Conservation (phyloP, 2,888 invertebrate species). For the Balanococcus diminutus region DNA sequence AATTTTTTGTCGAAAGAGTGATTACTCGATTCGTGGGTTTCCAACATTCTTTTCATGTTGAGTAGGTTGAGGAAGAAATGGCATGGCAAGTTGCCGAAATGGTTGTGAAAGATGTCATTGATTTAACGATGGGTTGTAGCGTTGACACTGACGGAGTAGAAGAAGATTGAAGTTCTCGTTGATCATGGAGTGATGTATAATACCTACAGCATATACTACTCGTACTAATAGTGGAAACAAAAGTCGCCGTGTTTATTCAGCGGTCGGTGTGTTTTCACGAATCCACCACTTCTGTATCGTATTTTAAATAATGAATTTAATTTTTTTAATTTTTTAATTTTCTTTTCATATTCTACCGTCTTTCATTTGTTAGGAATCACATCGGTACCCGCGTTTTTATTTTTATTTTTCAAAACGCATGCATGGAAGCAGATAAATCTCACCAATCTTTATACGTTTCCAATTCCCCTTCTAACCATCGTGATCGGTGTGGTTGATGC, state of each 20-base stretch:
- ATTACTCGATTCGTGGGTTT: not conserved
- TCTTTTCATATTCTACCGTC: not conserved
- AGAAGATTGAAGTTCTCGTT: conserved; percentile 41
- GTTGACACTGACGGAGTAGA: conserved; percentile 50
- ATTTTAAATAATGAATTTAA: not conserved
- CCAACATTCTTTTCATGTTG: conserved; percentile 39
- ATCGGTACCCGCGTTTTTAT: no score
- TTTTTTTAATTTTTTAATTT: not conserved
- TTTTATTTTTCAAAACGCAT: no score
- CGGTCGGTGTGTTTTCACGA: not conserved
- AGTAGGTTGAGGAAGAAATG: conserved; percentile 85
- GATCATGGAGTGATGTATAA: not conserved
- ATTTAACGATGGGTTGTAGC: conserved; percentile 71
- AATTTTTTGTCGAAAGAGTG: not conserved
- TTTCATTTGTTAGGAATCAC: no score
- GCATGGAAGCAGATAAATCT: no score
- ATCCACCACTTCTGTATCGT: not conserved
- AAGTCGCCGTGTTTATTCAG: not conserved
- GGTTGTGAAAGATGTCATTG: conserved; percentile 94
- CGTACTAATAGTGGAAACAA: no score
- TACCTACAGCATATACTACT: no score
- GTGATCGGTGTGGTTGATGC: no score
- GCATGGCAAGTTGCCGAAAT: conserved; percentile 97
- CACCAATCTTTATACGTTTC: no score
- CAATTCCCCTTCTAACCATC: no score